A percentile compares a stretch with the other conserved stretches of the same genome.
These are phyloP conservation scores for Rhincodon typus DNA, from an alignment of 2,797 vertebrate genomes.

Conservation along the genomic window DNA sequence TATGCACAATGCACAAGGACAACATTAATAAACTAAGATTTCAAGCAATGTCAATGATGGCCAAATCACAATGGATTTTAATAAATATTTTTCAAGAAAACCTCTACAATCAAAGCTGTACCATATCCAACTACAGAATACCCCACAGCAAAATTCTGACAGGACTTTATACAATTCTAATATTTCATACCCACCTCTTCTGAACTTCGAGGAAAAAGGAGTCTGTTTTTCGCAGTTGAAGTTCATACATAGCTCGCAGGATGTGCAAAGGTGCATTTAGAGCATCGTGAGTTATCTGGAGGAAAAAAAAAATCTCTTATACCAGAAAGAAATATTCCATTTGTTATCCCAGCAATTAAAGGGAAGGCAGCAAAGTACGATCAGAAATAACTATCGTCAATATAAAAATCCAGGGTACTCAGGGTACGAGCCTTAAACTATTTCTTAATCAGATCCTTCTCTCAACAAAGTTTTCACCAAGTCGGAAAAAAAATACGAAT, in stretches of 20 bases:
- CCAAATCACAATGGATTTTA: background rate
- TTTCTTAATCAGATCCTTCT: background rate
- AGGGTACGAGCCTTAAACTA: background rate
- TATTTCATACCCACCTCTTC: constrained; percentile 67
- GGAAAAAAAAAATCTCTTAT: background rate
- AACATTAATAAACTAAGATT: background rate
- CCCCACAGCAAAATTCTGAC: background rate
- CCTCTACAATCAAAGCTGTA: background rate
- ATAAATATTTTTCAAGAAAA: background rate
- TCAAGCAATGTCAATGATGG: background rate
- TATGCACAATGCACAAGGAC: background rate
- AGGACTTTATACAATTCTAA: background rate
- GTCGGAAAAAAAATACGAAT: background rate
- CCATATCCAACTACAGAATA: background rate
- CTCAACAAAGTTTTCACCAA: background rate
- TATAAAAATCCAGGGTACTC: background rate
- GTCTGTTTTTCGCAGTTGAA: constrained; percentile 92
- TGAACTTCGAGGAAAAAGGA: constrained; percentile 93
- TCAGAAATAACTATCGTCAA: background rate
- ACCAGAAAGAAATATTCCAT: background rate
- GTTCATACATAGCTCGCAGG: constrained; percentile 86
- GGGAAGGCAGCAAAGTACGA: background rate
- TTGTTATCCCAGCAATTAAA: too few relatives aligned
- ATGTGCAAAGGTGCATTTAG: constrained; percentile 90
- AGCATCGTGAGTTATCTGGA: constrained; percentile 89